Base-by-base conservation (phyloP, 92 coral and sea anemone genomes). In the Paramuricea clavata region DNA sequence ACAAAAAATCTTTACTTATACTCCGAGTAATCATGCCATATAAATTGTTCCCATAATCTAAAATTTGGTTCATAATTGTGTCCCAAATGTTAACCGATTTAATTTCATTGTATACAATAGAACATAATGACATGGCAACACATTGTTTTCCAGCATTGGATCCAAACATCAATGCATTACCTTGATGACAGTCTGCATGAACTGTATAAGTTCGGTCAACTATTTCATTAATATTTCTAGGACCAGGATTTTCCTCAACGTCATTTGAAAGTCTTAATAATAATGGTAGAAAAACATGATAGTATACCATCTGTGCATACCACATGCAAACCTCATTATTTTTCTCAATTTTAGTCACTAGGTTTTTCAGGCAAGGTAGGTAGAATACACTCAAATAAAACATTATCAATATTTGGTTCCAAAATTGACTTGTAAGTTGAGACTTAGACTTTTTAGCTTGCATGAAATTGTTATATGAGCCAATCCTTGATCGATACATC, bases 241-340 rank as follows among this genome's bases (percentile, higher is more conserved):
- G 83, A 44, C 69, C 83, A 7, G 83, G 83, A 54, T 78, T 78
- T 54, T 59, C 83, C 23, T 78, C 83, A 22, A 79, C 84, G 35
- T 79, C 71, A 33, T 79, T 79, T 17, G 84, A 79, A 26, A 79
- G 84, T 57, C 69, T 57, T n/a, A 79, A 57, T 17, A 79, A 57
- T 34, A 79, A 59, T 33, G 84, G 69, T 36, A 67, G 54, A 79
- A 25, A 31, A 54, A 67, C 57, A 79, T 79, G 28, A 57, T 79
- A 79, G n/a, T 27, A 79, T 8, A 57, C 49, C 47, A 79, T 50
- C 74, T 67, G 74, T 67, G 12, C 39, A 67, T 23, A 32, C 74
- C 74, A 67, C 33, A 67, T 23, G 33, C 34, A 23, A 0, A 67
- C 74, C 69, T 79, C 84, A 25, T 27, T 54, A 31, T 0, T 59